phyloP scores from a whole-genome alignment of 2,113 vertebrate species.

The Macaca nemestrina region DNA sequence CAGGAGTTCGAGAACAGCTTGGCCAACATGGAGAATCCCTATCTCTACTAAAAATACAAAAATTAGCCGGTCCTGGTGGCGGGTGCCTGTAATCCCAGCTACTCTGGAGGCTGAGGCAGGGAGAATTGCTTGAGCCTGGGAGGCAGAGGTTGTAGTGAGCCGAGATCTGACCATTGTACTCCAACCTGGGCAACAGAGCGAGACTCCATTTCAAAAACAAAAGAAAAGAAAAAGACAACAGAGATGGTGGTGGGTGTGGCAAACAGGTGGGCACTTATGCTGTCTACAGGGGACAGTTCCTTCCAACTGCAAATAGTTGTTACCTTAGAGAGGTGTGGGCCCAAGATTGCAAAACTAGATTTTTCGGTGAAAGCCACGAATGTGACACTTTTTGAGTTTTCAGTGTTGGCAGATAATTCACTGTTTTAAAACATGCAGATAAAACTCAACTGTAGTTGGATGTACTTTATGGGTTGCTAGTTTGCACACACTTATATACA shows the following conservation, averaged over 20 bases:
- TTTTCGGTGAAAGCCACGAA: neutral
- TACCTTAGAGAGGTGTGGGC: neutral
- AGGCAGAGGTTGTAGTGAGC: too few species aligned
- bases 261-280: neutral
- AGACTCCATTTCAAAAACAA: too few species aligned
- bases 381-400: neutral
- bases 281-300: neutral
- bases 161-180: too few species aligned
- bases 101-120: too few species aligned
- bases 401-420: neutral
- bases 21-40: too few species aligned
- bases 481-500: neutral
- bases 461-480: neutral
- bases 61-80: too few species aligned
- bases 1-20: too few species aligned
- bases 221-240: neutral
- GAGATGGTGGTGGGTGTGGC: accelerated
- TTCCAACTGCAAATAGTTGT: neutral
- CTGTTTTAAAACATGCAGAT: neutral
- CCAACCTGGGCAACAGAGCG: too few species aligned
- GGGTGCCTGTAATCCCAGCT: accelerated
- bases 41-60: too few species aligned
- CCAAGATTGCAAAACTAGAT: neutral
- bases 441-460: neutral
- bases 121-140: too few species aligned